phyloP scores from a whole-genome alignment of 2,113 vertebrate species.

The Perca flavescens region DNA sequence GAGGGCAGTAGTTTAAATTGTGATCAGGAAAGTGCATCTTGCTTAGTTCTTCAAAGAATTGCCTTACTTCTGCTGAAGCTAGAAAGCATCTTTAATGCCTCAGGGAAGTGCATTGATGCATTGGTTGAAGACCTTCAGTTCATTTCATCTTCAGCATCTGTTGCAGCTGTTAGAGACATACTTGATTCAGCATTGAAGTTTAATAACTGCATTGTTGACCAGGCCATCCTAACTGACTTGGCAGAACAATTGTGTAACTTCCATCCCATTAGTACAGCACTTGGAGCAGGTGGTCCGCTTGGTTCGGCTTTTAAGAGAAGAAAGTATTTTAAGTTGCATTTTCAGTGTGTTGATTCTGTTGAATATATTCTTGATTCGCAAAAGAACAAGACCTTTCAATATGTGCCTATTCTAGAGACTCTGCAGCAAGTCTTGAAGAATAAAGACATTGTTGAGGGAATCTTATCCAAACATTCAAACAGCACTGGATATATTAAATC shows the following conservation, averaged over 20 bases:
- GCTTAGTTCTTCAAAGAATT: slow-evolving; percentile 40
- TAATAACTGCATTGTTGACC: slow-evolving; percentile 42
- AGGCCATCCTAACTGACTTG: slow-evolving; percentile 11
- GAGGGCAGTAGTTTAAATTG: slow-evolving; percentile 9
- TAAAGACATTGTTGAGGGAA: too few relatives aligned
- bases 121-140: slow-evolving; percentile 17
- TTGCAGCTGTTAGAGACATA: not conserved
- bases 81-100: not conserved
- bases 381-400: not conserved
- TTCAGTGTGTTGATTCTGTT: not conserved
- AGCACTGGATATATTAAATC: too few relatives aligned
- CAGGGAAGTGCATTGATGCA: not conserved
- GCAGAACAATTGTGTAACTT: slow-evolving; percentile 23
- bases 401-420: slow-evolving; percentile 46
- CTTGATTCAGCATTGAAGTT: slow-evolving; percentile 3
- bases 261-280: slow-evolving; percentile 37
- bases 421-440: slow-evolving; percentile 17
- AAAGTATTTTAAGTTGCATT: not conserved
- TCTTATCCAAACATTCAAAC: too few relatives aligned
- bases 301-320: not conserved
- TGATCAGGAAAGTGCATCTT: slow-evolving; percentile 27
- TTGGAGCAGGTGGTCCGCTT: not conserved
- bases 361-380: not conserved
- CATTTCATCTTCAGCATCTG: not conserved
- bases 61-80: slow-evolving; percentile 12